These are phyloP conservation scores for Aphodius sticticus DNA, from an alignment of 2,888 invertebrate genomes.

Conservation along the genomic window DNA sequence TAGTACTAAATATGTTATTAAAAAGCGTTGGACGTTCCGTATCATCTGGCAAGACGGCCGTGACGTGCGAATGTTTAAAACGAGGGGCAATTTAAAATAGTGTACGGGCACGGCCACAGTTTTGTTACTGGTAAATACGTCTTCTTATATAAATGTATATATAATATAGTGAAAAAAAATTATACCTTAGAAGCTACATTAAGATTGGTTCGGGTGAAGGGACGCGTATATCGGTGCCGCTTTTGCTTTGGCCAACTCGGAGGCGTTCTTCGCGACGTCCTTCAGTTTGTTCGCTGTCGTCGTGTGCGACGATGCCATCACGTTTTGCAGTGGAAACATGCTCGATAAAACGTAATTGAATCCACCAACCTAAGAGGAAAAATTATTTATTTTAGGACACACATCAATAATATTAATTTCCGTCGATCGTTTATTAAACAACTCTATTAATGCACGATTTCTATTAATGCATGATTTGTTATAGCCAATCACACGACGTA, in stretches of 20 bases:
- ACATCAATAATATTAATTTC: no score
- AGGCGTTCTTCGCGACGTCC: constrained; percentile 81
- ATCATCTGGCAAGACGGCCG: not conserved
- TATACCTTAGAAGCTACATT: constrained; percentile 38
- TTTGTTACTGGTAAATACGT: not conserved
- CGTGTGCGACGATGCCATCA: constrained; percentile 51
- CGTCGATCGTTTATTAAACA: no score
- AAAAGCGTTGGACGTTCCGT: not conserved
- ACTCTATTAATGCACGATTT: no score
- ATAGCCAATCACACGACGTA: no score
- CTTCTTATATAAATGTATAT: constrained; percentile 4
- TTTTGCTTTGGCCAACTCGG: constrained; percentile 78
- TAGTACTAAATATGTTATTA: not conserved
- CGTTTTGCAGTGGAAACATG: constrained; percentile 70
- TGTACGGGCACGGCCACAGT: not conserved
- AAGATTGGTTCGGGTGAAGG: constrained; percentile 57
- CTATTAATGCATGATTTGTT: no score
- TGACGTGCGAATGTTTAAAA: no score
- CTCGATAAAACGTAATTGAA: constrained; percentile 82
- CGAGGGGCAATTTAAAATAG: not conserved
- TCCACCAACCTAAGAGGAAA: constrained; percentile 67
- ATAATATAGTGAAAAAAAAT: not conserved
- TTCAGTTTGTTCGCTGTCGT: constrained; percentile 68
- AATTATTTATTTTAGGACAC: constrained; percentile 32
- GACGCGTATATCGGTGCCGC: constrained; percentile 59